phyloP scores from a whole-genome alignment of 2,888 invertebrate species.

The Agrenia bidenticulata region DNA sequence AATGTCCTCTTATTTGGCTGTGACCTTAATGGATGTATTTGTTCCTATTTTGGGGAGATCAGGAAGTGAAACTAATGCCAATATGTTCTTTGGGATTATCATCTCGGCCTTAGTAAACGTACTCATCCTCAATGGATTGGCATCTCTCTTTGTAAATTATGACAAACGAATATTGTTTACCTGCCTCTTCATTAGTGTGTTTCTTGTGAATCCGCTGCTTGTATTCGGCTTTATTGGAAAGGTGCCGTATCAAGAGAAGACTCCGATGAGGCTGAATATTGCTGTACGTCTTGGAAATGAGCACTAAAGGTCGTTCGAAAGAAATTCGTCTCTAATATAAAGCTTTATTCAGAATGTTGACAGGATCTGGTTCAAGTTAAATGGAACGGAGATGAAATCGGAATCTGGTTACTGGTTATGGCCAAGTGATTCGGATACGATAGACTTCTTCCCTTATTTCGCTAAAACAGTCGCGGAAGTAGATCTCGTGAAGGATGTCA shows the following conservation, averaged over 20 bases:
- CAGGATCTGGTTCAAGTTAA: constrained; percentile 40
- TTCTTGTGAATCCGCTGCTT: constrained; percentile 40
- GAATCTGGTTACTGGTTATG: constrained; percentile 50
- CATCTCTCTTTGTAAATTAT: constrained; percentile 43
- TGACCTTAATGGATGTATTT: constrained; percentile 47
- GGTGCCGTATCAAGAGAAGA: constrained; percentile 49
- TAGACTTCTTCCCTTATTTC: constrained; percentile 36
- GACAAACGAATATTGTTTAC: constrained; percentile 30
- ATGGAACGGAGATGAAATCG: constrained; percentile 27
- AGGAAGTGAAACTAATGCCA: constrained; percentile 47
- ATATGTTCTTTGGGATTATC: constrained; percentile 48
- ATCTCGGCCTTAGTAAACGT: constrained; percentile 32
- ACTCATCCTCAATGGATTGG: constrained; percentile 43
- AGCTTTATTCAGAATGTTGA: constrained; percentile 43
- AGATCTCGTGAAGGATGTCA: constrained; percentile 25
- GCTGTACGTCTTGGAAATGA: constrained; percentile 45
- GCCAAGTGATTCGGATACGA: constrained; percentile 45
- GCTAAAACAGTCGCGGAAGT: constrained; percentile 37
- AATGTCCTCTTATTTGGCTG: constrained; percentile 36
- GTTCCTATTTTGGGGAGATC: constrained; percentile 50
- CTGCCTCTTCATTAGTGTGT: constrained; percentile 35
- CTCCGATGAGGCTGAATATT: constrained; percentile 49
- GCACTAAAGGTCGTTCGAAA: too few relatives aligned
- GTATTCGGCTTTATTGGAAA: constrained; percentile 50
- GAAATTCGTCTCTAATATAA: background rate